Evolutionary conservation across 2,888 invertebrate genomes (phyloP), one percentile per base, ranked within the genome.

Genomic region (Coelinius sp.): DNA sequence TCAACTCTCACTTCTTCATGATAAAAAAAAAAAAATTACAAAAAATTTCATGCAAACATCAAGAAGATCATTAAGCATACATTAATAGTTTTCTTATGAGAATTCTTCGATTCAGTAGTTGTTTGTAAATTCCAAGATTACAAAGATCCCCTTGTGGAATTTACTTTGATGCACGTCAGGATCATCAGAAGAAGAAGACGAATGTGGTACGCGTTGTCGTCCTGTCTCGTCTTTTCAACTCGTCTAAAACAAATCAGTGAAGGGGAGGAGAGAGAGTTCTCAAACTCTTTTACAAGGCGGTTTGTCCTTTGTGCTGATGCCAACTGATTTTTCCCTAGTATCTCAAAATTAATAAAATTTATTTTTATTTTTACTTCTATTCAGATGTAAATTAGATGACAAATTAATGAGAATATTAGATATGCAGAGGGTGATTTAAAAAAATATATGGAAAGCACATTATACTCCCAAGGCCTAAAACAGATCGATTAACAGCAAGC

Each of bases 401-500:
- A 46, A 14, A 46, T 46, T 20, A 46, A 46, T 8, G 20, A 17
- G 10, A 6, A 46, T 46, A n/a, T 14, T 46, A 46, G 20, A 20
- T 6, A 46, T 46, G 14, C 20, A 20, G 6, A 17, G 17, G 14
- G 46, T 46, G 17, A 20, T 46, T 46, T 8, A 14, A 22, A 24
- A 49, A 49, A 49, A 49, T 24, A 49, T 14, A 20, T 10, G 59
- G 49, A 64, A n/a, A 35, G 1, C 46, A 20, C 20, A 49, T 77
- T 77, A 76, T 70, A 53, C 72, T 77, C 75, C 70, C 79, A 77
- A 79, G 79, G 79, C 79, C 79, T 79, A 81, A 53, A 84, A 81
- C 80, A 76, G 81, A 82, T 83, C 82, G 85, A 85, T 85, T 85
- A 84, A 82, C 80, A 77, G 80, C 22, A 5, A 80, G 80, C 81